Conservation (phyloP, 53 echinoderm and acorn worm genomes). For the Temnopleurus reevesii region DNA sequence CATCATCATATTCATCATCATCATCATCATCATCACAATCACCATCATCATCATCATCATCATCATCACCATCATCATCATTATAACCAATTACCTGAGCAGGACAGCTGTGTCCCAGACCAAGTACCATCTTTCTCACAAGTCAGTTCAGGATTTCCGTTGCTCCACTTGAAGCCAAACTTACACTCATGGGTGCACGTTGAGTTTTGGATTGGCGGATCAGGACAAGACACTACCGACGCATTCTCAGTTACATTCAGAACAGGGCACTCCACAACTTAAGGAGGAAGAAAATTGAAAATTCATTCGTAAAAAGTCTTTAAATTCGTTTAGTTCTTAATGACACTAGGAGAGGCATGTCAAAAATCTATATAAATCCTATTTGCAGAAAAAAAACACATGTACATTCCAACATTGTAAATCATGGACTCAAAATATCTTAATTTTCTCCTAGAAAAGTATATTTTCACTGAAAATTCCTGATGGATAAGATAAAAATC, state of each 20-base stretch:
- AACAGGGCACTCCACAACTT: constrained; percentile 64
- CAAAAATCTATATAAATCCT: too few relatives aligned
- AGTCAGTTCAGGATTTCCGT: constrained; percentile 45
- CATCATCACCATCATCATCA: not conserved
- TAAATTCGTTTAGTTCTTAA: too few relatives aligned
- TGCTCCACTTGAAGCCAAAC: constrained; percentile 45
- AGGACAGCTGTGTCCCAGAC: constrained; percentile 58
- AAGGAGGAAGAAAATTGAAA: constrained; percentile 4
- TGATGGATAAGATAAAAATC: too few relatives aligned
- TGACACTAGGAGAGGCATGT: too few relatives aligned
- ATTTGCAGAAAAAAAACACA: too few relatives aligned
- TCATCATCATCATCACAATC: not conserved
- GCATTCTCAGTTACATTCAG: constrained; percentile 51
- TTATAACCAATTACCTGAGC: not conserved
- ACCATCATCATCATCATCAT: not conserved
- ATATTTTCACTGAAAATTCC: too few relatives aligned
- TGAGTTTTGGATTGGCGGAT: constrained; percentile 63
- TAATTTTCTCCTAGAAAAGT: too few relatives aligned
- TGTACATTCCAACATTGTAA: too few relatives aligned
- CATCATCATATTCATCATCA: not conserved
- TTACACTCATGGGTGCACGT: constrained; percentile 60
- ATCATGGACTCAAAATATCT: too few relatives aligned
- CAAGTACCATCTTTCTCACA: constrained; percentile 68
- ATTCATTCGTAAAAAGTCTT: not conserved
- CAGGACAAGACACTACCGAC: constrained; percentile 55